A percentile compares a stretch with the other conserved stretches of the same genome.
Conservation (phyloP, 2,113 vertebrate species). For the Aspidoscelis tigris region DNA sequence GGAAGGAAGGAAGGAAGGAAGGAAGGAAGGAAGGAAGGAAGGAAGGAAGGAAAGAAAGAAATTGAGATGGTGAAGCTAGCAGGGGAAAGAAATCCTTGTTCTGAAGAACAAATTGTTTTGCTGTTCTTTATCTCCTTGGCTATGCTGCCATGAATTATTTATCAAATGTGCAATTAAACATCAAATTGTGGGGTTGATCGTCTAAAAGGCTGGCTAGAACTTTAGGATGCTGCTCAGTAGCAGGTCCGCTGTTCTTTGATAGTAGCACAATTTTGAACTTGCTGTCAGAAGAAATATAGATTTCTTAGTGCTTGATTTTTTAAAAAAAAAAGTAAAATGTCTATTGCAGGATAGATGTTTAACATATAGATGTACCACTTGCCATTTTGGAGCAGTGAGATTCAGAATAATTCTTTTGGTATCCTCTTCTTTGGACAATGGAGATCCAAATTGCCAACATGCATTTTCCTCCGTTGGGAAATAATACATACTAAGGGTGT, state of each 20-base stretch:
- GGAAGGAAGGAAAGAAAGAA: neutral
- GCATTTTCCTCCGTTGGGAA: too few species aligned
- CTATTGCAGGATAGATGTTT: neutral
- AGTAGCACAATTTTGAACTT: conserved; percentile 14
- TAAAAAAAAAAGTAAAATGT: neutral
- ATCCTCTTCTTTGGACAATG: neutral
- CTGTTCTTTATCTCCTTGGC: conserved; percentile 10
- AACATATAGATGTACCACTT: neutral
- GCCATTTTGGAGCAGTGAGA: neutral
- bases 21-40: neutral
- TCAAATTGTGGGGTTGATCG: conserved; percentile 16
- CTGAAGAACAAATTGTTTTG: rapidly evolving
- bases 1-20: conserved; percentile 3
- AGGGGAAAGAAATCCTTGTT: conserved; percentile 4
- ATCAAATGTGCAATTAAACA: conserved; percentile 27
- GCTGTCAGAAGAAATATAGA: neutral
- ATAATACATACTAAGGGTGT: too few species aligned
- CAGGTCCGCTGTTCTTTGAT: neutral
- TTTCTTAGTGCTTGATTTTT: neutral
- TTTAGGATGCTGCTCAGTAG: neutral
- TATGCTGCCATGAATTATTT: neutral
- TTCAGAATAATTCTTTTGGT: neutral
- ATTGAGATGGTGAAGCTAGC: neutral
- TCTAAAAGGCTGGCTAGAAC: conserved; percentile 21
- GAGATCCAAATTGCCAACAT: too few species aligned